Base-by-base conservation (phyloP, 2,888 invertebrate genomes). In the Nematopogon swammerdamellus region DNA sequence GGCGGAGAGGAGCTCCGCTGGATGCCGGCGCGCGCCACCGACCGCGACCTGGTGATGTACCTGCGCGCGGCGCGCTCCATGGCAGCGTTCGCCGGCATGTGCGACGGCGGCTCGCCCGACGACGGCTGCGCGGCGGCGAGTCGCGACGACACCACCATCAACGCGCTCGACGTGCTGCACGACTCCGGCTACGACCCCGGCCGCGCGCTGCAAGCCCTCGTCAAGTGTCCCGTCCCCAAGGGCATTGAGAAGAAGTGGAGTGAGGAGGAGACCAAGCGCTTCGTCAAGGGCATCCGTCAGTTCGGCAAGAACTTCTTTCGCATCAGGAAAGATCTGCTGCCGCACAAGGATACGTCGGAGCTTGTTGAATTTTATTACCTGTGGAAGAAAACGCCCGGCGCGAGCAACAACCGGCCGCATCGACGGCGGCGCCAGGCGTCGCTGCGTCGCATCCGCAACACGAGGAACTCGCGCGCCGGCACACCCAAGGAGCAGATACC, bases 221-320 rank as follows among this genome's bases (percentile, higher is more conserved):
- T 97, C 57, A 97, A 97, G 79, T 95, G 95, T 74, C 97, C 97
- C 54, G 95, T 96, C 54, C 95, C 97, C 1, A 94, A 95, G 84
- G 94, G 95, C 63, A 93, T 97, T 61, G 95, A 97, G 65, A 96
- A 97, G 72, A 97, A 97, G 77, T 97, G 97, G 97, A 89, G 92
- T 53, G 97, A 97, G 70, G 97, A 98, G 69, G 97, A 97, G 82
- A 92, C 91, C 72, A 98, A 98, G 84, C 86, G 95, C 60, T 99
- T 99, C 82, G 95, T 97, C 55, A 98, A 98, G 82, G 99, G 99
- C 59, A 85, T 99, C 60, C 85, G 97, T 57, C 96, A 96, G 70
- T 96, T 96, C 80, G 99, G 99, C 60, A 99, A 99, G 81, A 98
- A 99, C 80, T 99, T 99, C 81, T 96, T 96, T 77, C 89, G 95